Evolutionary conservation across 2,888 invertebrate species (phyloP).

Genomic region (Phoenoteleia sp.): DNA sequence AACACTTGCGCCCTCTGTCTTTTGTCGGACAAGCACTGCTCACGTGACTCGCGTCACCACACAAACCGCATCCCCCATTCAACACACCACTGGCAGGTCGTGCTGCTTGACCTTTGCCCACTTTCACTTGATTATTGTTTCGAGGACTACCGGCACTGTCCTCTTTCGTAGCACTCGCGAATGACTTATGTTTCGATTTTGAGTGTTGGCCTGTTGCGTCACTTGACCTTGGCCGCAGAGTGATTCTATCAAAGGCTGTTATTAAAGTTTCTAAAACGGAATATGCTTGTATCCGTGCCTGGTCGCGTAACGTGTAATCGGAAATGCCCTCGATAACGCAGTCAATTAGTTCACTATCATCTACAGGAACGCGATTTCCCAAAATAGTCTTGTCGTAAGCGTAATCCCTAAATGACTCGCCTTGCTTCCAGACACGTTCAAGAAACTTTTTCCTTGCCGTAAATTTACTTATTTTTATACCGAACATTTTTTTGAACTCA

Average conservation of each 20-base stretch:
- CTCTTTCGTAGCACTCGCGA: neutral
- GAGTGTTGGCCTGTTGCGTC: too few species aligned
- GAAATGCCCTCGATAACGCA: neutral
- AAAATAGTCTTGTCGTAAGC: neutral
- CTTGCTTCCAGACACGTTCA: neutral
- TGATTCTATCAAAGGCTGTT: neutral
- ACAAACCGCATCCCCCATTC: neutral
- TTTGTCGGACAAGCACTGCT: neutral
- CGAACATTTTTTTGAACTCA: neutral
- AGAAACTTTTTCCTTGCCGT: neutral
- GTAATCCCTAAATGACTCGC: neutral
- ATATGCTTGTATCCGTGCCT: neutral
- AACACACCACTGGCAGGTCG: too few species aligned
- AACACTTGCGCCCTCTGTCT: neutral
- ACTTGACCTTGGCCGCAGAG: neutral
- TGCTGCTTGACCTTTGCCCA: too few species aligned
- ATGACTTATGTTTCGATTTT: neutral
- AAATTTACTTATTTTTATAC: neutral
- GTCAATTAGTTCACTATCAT: neutral
- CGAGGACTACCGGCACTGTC: neutral
- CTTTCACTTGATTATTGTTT: neutral
- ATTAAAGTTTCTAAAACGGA: neutral
- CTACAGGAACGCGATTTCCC: neutral
- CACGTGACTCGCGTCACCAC: neutral
- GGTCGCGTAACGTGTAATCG: neutral